A percentile compares a stretch with the other conserved stretches of the same genome.
phyloP scores from a whole-genome alignment of 2,113 vertebrate species.

The Panthera leo region DNA sequence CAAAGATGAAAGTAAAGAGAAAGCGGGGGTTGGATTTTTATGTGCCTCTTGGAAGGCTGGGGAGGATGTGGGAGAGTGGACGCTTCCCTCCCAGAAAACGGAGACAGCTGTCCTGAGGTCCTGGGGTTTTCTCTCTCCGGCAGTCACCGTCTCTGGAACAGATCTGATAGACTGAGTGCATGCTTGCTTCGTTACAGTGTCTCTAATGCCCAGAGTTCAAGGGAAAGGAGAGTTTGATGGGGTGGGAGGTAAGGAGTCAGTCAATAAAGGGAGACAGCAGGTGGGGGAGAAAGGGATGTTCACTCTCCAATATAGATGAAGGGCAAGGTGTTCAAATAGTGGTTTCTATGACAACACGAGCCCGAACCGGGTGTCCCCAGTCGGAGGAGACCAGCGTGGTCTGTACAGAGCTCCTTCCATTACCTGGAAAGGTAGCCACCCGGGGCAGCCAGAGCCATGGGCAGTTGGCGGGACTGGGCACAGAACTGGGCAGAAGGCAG shows the following conservation, averaged over 20 bases:
- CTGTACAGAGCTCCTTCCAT: background rate
- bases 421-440: background rate
- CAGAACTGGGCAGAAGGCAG: background rate
- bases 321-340: background rate
- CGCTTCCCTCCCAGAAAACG: background rate
- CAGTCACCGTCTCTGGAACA: background rate
- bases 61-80: background rate
- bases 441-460: rapidly evolving
- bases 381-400: background rate
- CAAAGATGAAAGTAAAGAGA: constrained; percentile 65
- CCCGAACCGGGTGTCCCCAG: background rate
- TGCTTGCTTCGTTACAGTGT: rapidly evolving
- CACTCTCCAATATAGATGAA: background rate
- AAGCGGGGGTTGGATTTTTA: background rate
- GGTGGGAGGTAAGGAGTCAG: too few species aligned
- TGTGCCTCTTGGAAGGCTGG: background rate
- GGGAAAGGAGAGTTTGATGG: background rate
- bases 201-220: background rate
- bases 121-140: background rate
- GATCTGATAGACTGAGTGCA: background rate
- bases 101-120: background rate
- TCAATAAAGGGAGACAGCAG: background rate
- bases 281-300: background rate
- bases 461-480: background rate
- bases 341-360: constrained; percentile 32